A percentile compares a stretch with the other conserved stretches of the same genome.
phyloP scores from a whole-genome alignment of 2,797 vertebrate genomes.

The Falco berigora region DNA sequence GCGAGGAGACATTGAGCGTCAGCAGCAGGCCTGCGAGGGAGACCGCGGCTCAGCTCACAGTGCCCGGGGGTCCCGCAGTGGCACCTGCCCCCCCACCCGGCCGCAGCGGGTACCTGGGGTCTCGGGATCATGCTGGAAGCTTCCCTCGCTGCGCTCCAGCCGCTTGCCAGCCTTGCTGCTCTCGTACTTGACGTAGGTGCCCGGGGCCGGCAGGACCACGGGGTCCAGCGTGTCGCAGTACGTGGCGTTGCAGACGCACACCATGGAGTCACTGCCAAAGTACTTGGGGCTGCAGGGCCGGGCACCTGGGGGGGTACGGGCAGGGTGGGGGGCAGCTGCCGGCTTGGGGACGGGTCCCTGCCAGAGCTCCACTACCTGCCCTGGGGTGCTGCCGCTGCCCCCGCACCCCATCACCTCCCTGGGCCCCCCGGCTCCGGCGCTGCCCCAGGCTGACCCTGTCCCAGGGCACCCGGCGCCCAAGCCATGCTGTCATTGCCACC shows the following conservation, averaged over 20 bases:
- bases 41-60: accelerated
- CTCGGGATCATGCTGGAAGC: slow-evolving; percentile 53
- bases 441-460: not conserved
- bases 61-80: accelerated
- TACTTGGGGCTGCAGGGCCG: slow-evolving; percentile 72
- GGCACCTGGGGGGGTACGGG: slow-evolving; percentile 51
- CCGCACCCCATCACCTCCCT: accelerated
- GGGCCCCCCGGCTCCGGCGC: accelerated
- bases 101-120: not conserved
- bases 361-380: not conserved
- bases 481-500: not conserved
- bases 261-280: slow-evolving; percentile 81
- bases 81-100: accelerated
- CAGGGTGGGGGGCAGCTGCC: not conserved
- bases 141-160: slow-evolving; percentile 9
- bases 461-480: not conserved
- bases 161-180: slow-evolving; percentile 8
- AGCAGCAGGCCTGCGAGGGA: not conserved
- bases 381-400: not conserved
- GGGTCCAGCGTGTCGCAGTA: slow-evolving; percentile 82
- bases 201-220: slow-evolving; percentile 62
- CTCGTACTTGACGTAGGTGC: slow-evolving; percentile 19
- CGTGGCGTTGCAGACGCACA: slow-evolving; percentile 86
- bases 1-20: not conserved
- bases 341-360: not conserved